These are phyloP conservation scores for Podarcis siculus DNA, from an alignment of 2,797 vertebrate species.

Conservation along the genomic window DNA sequence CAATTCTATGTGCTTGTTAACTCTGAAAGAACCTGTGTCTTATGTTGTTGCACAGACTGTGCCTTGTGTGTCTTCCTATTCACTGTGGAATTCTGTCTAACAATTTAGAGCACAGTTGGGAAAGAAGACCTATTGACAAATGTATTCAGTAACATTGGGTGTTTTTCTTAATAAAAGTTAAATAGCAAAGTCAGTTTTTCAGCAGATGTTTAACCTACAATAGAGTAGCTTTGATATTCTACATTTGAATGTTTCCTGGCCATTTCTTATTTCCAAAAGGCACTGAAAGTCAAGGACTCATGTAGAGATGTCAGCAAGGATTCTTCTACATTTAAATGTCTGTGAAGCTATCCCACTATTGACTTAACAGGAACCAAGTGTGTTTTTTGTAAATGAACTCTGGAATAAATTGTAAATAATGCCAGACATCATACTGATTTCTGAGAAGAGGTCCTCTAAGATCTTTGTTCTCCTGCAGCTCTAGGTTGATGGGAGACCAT, in stretches of 20 bases:
- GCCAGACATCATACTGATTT: too few relatives aligned
- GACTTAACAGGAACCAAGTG: slow-evolving; percentile 69
- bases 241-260: slow-evolving; percentile 3
- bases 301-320: slow-evolving; percentile 35
- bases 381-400: slow-evolving; percentile 2
- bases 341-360: slow-evolving; percentile 42
- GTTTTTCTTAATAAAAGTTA: too few relatives aligned
- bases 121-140: background rate
- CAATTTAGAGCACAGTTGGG: background rate
- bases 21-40: background rate
- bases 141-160: background rate
- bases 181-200: too few relatives aligned
- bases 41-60: background rate
- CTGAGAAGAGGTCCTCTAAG: too few relatives aligned
- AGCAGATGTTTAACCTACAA: too few relatives aligned
- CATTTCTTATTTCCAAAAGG: slow-evolving; percentile 21
- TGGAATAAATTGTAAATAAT: too few relatives aligned
- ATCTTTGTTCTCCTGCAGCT: too few relatives aligned
- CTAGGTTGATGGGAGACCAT: too few relatives aligned
- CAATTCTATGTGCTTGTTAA: background rate
- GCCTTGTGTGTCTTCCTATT: background rate
- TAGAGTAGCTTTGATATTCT: slow-evolving; percentile 22
- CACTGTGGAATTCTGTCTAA: background rate
- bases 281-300: slow-evolving; percentile 35
- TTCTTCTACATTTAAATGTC: slow-evolving; percentile 47